Evolutionary conservation across 2,113 vertebrate species (phyloP).

Genomic region (Crotophaga sulcirostris): DNA sequence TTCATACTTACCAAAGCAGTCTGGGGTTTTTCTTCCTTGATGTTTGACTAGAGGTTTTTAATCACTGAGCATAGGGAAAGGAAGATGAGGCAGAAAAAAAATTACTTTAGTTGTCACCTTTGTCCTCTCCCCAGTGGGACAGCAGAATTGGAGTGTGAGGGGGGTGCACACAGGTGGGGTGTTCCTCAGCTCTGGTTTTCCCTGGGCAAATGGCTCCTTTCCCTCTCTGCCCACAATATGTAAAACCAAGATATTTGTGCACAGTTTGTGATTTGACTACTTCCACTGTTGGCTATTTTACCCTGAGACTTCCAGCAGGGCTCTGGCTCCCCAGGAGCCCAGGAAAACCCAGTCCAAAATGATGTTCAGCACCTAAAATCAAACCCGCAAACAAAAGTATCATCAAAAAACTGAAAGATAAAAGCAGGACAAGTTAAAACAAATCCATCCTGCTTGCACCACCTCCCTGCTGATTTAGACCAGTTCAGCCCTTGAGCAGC

Average conservation of each 20-base stretch:
- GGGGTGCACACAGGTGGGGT: no score
- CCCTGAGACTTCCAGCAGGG: background rate
- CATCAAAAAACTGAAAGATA: rapidly evolving
- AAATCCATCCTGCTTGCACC: rapidly evolving
- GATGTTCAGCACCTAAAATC: background rate
- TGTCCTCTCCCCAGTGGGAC: rapidly evolving
- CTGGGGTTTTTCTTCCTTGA: background rate
- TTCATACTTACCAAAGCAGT: background rate
- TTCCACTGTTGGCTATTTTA: background rate
- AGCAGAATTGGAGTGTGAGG: no score
- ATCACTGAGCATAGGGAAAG: background rate
- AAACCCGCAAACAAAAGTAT: background rate
- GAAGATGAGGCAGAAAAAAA: background rate
- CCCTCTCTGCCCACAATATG: background rate
- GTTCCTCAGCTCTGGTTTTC: rapidly evolving
- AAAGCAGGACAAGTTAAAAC: rapidly evolving
- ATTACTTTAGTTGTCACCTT: background rate
- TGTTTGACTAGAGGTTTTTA: background rate
- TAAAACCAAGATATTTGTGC: background rate
- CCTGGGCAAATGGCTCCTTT: background rate
- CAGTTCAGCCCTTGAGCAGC: background rate
- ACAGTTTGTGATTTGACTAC: background rate
- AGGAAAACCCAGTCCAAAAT: rapidly evolving
- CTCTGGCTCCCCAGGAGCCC: background rate
- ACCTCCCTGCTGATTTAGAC: background rate